Percentiles rank a stretch among this genome's conserved stretches.
Conservation (phyloP, 2,113 vertebrate species). For the Mesitornis unicolor region DNA sequence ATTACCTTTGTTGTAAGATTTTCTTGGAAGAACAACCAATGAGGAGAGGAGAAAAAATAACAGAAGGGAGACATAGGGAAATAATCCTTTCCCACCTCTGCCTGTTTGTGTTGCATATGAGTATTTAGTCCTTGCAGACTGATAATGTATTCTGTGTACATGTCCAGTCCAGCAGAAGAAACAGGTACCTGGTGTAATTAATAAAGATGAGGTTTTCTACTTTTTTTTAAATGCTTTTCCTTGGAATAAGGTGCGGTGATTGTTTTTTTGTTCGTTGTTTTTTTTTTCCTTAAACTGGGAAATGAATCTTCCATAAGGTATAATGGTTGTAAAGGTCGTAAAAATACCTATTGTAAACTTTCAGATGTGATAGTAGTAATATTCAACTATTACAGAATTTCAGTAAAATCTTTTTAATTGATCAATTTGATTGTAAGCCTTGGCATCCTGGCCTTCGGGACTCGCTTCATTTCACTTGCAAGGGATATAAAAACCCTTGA, state of each 20-base stretch:
- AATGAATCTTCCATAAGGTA: not conserved
- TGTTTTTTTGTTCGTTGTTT: not conserved
- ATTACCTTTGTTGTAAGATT: not conserved
- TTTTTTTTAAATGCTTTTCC: not conserved
- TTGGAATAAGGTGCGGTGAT: no score
- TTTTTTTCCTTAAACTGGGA: not conserved
- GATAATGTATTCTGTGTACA: not conserved
- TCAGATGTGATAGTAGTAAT: not conserved
- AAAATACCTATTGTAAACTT: not conserved
- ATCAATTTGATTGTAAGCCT: not conserved
- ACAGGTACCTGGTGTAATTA: not conserved
- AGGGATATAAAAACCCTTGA: not conserved
- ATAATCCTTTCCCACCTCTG: not conserved
- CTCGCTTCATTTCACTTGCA: not conserved
- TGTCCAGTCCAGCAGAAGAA: not conserved
- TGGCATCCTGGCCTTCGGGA: not conserved
- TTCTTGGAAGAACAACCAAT: not conserved
- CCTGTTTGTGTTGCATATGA: not conserved
- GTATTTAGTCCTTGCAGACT: not conserved
- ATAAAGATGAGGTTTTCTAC: accelerated
- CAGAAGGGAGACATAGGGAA: not conserved
- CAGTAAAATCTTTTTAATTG: not conserved
- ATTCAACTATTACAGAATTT: not conserved
- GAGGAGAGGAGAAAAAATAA: no score
- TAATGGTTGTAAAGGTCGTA: not conserved